Evolutionary conservation across 2,888 invertebrate species (phyloP), one percentile per base, ranked within the genome.

Genomic region (Rhamnusium bicolor): DNA sequence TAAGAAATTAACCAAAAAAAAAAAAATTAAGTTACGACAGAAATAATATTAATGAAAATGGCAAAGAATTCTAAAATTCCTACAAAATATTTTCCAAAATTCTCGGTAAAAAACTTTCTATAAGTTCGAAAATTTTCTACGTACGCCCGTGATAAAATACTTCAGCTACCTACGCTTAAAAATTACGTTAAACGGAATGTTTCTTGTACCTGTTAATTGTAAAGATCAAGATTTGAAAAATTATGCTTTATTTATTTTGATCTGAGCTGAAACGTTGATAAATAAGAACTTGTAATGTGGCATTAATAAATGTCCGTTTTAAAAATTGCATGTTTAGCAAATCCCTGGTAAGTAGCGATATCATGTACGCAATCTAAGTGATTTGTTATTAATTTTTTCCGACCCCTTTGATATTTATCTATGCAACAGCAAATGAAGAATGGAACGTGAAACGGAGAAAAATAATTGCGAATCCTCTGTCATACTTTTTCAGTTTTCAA

Each of bases 281-380:
- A 68, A 68, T 58, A 47, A 24, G 24, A 8, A 27, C 24, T 27
- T 27, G 58, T 7, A 58, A 58, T 58, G 16, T 16, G 21, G 14
- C 58, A 68, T 68, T 68, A 68, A 56, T 58, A 68, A 58, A 58
- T 8, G 68, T 47, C 68, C 16, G 29, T 27, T 29, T 19, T 49
- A 68, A 68, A 58, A 58, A 47, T n/a, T 16, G 46, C 32, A 46
- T 18, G 18, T 21, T 56, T 67, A 40, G 40, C 19, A 54, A 18
- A 5, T 65, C 5, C 32, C 16, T 29, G 29, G 29, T 53, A 54
- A 67, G 54, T 54, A 40, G n/a, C 53, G 3, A 21, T 32, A 66
- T 54, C 54, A n/a, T 4, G 40, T 40, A 40, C 18, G 19, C 40
- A 19, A 66, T 66, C 53, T 14, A 32, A 40, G 18, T 18, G 1